These are phyloP conservation scores for Nomia melanderi DNA, from an alignment of 1,140 invertebrate species.

Conservation along the genomic window DNA sequence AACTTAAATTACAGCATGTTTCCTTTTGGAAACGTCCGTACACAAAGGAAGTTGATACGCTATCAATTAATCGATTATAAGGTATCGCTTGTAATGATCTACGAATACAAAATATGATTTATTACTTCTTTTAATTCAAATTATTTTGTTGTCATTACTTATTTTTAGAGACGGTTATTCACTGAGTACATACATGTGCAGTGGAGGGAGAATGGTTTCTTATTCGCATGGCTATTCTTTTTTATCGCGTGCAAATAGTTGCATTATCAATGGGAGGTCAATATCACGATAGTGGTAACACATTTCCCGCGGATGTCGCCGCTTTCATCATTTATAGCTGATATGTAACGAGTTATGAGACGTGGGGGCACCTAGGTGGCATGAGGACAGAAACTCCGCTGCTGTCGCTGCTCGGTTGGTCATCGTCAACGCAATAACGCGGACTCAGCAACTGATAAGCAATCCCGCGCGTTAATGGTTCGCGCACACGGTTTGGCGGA, in stretches of 20 bases:
- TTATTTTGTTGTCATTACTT: neutral
- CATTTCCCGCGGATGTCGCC: constrained; percentile 26
- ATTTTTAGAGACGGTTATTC: neutral
- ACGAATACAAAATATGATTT: neutral
- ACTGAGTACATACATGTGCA: neutral
- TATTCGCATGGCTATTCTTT: neutral
- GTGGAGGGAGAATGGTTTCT: neutral
- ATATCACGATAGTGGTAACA: constrained; percentile 33
- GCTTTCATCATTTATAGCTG: constrained; percentile 60
- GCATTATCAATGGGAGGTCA: constrained; percentile 42
- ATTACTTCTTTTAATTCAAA: neutral
- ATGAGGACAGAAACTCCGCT: constrained; percentile 61
- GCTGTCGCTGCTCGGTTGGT: constrained; percentile 62
- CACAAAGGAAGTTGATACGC: too few species aligned
- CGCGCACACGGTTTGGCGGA: constrained; percentile 64
- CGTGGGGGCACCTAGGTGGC: constrained; percentile 57
- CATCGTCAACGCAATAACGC: constrained; percentile 64
- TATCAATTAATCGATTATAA: too few species aligned
- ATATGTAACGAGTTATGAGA: constrained; percentile 65
- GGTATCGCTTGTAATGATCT: neutral
- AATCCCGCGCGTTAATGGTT: constrained; percentile 70
- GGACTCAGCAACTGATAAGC: constrained; percentile 77
- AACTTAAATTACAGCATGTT: neutral
- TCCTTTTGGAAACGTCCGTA: neutral
- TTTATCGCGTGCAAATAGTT: neutral